phyloP scores from a whole-genome alignment of 2,797 vertebrate genomes.

The Erpetoichthys calabaricus region DNA sequence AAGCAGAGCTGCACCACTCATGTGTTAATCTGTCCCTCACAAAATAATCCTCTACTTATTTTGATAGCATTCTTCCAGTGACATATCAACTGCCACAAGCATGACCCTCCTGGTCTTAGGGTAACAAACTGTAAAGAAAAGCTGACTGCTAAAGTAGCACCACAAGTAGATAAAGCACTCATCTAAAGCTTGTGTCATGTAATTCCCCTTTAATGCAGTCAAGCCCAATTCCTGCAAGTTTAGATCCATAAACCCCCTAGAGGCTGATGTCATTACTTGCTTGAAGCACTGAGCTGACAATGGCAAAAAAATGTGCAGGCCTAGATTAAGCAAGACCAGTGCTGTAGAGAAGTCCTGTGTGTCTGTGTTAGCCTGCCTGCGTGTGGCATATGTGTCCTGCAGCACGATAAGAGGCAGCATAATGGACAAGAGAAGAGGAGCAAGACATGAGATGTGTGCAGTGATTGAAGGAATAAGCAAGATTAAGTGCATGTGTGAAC shows the following conservation, averaged over 20 bases:
- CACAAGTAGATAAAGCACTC: slow-evolving; percentile 49
- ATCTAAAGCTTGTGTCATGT: slow-evolving; percentile 42
- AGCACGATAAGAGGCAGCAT: neutral
- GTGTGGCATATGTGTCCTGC: neutral
- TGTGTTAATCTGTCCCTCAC: slow-evolving; percentile 5
- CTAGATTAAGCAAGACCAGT: slow-evolving; percentile 16
- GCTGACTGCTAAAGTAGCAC: slow-evolving; percentile 33
- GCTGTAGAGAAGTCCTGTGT: neutral
- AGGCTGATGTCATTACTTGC: slow-evolving; percentile 45
- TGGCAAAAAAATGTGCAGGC: slow-evolving; percentile 12
- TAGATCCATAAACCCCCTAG: slow-evolving; percentile 52
- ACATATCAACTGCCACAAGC: slow-evolving; percentile 20
- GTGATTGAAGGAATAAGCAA: too few species aligned
- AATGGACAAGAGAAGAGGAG: too few species aligned
- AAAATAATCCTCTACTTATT: slow-evolving; percentile 19
- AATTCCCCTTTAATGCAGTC: slow-evolving; percentile 49
- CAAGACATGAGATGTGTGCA: too few species aligned
- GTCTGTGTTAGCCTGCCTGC: slow-evolving; percentile 1
- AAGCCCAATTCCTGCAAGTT: slow-evolving; percentile 44
- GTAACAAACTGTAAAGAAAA: slow-evolving; percentile 28
- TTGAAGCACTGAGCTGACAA: slow-evolving; percentile 27
- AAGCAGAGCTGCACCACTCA: neutral
- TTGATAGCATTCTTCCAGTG: slow-evolving; percentile 18
- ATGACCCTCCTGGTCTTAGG: slow-evolving; percentile 21
- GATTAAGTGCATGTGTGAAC: too few species aligned